These are phyloP conservation scores for Andrena camellia DNA, from an alignment of 2,888 invertebrate genomes.

Conservation along the genomic window DNA sequence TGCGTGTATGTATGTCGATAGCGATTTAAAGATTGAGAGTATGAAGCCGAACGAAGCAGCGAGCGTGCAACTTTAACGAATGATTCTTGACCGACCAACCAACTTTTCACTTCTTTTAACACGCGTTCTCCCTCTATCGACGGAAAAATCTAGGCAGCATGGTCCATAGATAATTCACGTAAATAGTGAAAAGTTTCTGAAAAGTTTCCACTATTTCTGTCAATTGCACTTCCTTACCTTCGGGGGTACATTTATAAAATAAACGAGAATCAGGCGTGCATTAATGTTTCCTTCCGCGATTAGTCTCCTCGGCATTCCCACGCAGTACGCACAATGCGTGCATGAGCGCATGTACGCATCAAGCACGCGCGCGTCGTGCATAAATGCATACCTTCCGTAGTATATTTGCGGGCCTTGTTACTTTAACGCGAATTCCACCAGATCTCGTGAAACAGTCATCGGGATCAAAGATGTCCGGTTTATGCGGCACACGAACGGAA, in stretches of 20 bases:
- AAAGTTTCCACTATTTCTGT: conserved; percentile 20
- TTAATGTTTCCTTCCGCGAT: conserved; percentile 21
- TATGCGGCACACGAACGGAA: conserved; percentile 20
- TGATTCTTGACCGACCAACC: conserved; percentile 12
- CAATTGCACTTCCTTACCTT: conserved; percentile 4
- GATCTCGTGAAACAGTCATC: conserved; percentile 27
- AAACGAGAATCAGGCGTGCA: background rate
- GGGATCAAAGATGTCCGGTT: conserved; percentile 41
- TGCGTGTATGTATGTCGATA: conserved; percentile 63
- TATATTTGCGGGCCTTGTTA: conserved; percentile 53
- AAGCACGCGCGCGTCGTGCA: conserved; percentile 56
- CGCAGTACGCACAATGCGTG: conserved; percentile 59
- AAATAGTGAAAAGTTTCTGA: conserved; percentile 16
- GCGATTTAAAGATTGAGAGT: conserved; percentile 65
- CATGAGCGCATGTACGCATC: conserved; percentile 50
- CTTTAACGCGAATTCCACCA: conserved; percentile 33
- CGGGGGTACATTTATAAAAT: background rate
- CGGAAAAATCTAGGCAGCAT: conserved; percentile 23
- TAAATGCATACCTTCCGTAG: conserved; percentile 50
- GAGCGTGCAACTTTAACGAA: conserved; percentile 44
- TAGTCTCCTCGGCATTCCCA: conserved; percentile 49
- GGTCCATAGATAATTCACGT: conserved; percentile 33
- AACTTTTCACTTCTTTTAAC: conserved; percentile 22
- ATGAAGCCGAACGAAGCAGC: conserved; percentile 52
- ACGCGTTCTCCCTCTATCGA: conserved; percentile 31